Percentiles rank a stretch among this genome's conserved stretches.
phyloP scores from a whole-genome alignment of 1,140 invertebrate genomes.

The Megalopta genalis region DNA sequence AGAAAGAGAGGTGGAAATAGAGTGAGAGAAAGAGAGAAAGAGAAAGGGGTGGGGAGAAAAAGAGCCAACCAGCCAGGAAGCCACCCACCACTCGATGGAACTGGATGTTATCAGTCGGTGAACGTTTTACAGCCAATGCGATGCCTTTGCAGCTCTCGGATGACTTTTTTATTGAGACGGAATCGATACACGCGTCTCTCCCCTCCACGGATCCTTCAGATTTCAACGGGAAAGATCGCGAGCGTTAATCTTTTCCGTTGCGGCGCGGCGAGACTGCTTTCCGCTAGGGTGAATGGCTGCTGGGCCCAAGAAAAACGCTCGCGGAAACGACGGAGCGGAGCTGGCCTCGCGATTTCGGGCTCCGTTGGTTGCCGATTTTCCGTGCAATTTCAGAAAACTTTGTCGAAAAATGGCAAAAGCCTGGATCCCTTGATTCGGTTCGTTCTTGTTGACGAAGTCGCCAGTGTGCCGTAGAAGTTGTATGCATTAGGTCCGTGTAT shows the following conservation, averaged over 20 bases:
- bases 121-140: conserved; percentile 68
- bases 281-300: neutral
- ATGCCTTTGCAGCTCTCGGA: conserved; percentile 62
- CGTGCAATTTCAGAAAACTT: too few relatives aligned
- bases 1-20: neutral
- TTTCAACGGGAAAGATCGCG: conserved; percentile 25
- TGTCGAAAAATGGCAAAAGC: too few relatives aligned
- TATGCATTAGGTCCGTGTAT: too few relatives aligned
- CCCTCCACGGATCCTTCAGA: conserved; percentile 23
- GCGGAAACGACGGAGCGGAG: neutral
- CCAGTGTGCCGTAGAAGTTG: too few relatives aligned
- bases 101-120: conserved; percentile 66
- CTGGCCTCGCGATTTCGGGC: neutral
- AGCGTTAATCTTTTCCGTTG: neutral
- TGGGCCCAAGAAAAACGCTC: neutral
- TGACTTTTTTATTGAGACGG: conserved; percentile 64
- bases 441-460: too few relatives aligned
- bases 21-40: too few relatives aligned
- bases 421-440: too few relatives aligned
- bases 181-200: conserved; percentile 59
- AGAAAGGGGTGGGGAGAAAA: conserved; percentile 38
- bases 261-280: too few relatives aligned
- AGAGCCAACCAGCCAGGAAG: conserved; percentile 62
- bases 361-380: neutral
- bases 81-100: conserved; percentile 65